These are phyloP conservation scores for Drepana arcuata DNA, from an alignment of 1,140 invertebrate genomes.

Conservation along the genomic window DNA sequence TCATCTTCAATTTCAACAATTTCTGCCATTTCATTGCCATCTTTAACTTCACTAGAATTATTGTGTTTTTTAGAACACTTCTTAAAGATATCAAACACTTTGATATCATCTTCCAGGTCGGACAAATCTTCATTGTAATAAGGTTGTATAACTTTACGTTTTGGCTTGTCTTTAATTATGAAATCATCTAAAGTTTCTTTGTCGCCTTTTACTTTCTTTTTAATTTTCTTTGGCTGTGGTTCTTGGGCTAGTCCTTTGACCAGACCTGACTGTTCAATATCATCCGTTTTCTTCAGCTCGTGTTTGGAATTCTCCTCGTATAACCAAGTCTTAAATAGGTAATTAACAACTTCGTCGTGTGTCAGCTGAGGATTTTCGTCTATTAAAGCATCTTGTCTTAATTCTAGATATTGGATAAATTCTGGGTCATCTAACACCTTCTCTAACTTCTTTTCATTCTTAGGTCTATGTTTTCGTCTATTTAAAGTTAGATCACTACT, in stretches of 20 bases:
- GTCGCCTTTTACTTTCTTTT: slow-evolving; percentile 34
- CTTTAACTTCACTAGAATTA: no score
- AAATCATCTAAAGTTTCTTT: slow-evolving; percentile 23
- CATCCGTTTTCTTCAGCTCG: slow-evolving; percentile 41
- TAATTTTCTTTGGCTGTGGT: slow-evolving; percentile 22
- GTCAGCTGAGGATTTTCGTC: slow-evolving; percentile 69
- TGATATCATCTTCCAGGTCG: slow-evolving; percentile 44
- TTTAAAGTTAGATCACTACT: slow-evolving; percentile 8
- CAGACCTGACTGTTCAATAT: slow-evolving; percentile 38
- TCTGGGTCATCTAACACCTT: slow-evolving; percentile 49
- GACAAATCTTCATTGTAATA: slow-evolving; percentile 54
- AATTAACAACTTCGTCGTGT: slow-evolving; percentile 66
- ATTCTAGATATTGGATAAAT: slow-evolving; percentile 71
- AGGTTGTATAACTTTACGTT: slow-evolving; percentile 33
- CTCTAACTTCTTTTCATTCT: slow-evolving; percentile 1
- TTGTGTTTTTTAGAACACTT: no score
- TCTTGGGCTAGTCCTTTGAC: slow-evolving; percentile 47
- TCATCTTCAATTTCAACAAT: slow-evolving; percentile 6
- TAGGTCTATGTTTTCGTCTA: slow-evolving; percentile 15
- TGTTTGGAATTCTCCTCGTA: slow-evolving; percentile 59
- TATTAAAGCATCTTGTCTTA: slow-evolving; percentile 63
- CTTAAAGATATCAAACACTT: slow-evolving; percentile 41
- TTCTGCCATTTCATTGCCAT: no score
- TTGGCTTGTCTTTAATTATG: slow-evolving; percentile 56
- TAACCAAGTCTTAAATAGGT: slow-evolving; percentile 71